Evolutionary conservation across 2,113 vertebrate genomes (phyloP).

Genomic region (Pica pica): DNA sequence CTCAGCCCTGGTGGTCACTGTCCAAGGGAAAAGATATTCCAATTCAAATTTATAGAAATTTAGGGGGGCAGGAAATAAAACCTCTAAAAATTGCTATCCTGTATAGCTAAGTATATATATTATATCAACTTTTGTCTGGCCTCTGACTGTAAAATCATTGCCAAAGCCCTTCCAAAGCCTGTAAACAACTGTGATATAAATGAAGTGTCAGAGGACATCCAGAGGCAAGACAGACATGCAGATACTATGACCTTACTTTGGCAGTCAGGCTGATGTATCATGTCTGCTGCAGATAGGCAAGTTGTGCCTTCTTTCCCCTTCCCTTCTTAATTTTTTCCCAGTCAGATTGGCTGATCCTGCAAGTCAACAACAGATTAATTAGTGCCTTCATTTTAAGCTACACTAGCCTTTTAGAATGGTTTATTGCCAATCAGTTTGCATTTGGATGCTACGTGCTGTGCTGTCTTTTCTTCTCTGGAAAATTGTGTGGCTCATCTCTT

Average conservation of each 20-base stretch:
- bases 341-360: not conserved
- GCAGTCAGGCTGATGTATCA: not conserved
- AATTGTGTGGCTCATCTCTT: not conserved
- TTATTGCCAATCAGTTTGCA: not conserved
- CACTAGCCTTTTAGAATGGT: not conserved
- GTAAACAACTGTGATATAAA: not conserved
- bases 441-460: not conserved
- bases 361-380: not conserved
- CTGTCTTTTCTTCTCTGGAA: not conserved
- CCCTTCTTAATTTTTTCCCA: not conserved
- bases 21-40: not conserved
- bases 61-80: not conserved
- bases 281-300: not conserved
- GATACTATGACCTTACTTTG: not conserved
- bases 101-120: not conserved
- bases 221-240: accelerated
- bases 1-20: not conserved
- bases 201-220: not conserved
- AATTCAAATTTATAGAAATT: not conserved
- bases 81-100: not conserved
- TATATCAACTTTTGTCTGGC: not conserved
- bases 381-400: not conserved
- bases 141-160: not conserved
- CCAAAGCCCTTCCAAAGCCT: not conserved
- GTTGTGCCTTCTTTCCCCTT: not conserved